Evolutionary conservation across 2,797 vertebrate species (phyloP), one percentile per base, ranked within the genome.

Genomic region (Aplochiton taeniatus): DNA sequence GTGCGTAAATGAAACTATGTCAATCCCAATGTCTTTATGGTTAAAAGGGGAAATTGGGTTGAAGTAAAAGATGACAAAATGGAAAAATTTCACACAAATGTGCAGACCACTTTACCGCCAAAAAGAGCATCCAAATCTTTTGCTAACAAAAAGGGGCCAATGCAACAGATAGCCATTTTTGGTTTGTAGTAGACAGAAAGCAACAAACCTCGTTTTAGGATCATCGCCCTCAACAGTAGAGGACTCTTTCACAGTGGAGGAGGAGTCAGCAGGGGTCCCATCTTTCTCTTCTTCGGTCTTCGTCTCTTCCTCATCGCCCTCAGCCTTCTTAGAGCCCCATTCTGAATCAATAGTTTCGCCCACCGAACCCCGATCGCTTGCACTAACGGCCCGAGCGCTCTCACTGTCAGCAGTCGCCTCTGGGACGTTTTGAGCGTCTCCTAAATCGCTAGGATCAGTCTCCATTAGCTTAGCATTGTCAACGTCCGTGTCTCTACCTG

Each of bases 121-220:
- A 89, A 73, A 88, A 88, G 89, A 90, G 86, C 89, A 90, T 89
- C 91, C 90, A 91, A 83, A 76, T 82, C 71, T 90, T 83, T 86
- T 89, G 84, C 87, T 90, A 91, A 87, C 82, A 90, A 94, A 94
- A 94, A 94, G 93, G 79, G 91, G 92, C 94, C 94, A 93, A 95
- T 90, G 93, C 92, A 92, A 93, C 92, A 96, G 94, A 96, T 91
- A 96, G 92, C 94, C 92, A 95, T 94, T 96, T 90, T 94, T 89
- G 87, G 86, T 88, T 90, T 95, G 95, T 96, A 98, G 86, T 95
- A 98, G 94, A 95, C 95, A 98, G 94, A 96, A 98, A 95, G 94
- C 89, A 95, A 98, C 96, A 95, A 98, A 97, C 96, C 96, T 98
- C 95, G 94, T 97, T 93, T 94, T 98, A 95, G 96, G 96, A 98